Evolutionary conservation across 2,113 vertebrate species (phyloP), one percentile per base, ranked within the genome.

Genomic region (Megalops atlanticus): DNA sequence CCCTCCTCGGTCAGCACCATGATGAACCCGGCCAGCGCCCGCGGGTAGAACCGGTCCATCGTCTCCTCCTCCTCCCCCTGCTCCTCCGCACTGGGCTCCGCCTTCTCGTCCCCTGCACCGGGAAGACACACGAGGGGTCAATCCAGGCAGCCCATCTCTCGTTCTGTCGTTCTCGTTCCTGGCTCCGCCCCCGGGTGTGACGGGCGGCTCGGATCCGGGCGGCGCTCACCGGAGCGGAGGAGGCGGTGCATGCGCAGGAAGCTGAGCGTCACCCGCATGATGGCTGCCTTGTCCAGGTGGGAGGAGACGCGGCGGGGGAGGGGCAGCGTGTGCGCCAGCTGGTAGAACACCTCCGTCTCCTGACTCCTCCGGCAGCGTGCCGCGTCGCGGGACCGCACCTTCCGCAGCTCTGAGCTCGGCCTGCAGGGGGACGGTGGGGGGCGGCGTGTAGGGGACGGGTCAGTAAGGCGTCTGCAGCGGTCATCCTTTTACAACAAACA

Each of bases 181-280:
- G 47, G 39, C 6, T 1, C 16, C 38, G 47, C 27, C 27, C 76
- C n/a, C n/a, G n/a, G n/a, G n/a, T n/a, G n/a, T n/a, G n/a, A n/a
- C n/a, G n/a, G n/a, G n/a, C n/a, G n/a, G n/a, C n/a, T n/a, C n/a
- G 35, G 16, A 39, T 14, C 69, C 86, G 52, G 41, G 31, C 21
- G 31, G 14, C 41, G 86, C 89, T 80, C 39, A 97, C 96, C 92
- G 1, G 91, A 82, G 0, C 80, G 77, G 8, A 96, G 90, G 33
- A 96, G 91, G 71, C 89, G 91, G 33, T 88, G 95, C 90, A 97
- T 92, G 11, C 94, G 91, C 86, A 98, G 91, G 92, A 94, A 96
- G 92, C 96, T 97, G 91, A 98, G 94, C 2, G 95, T 88, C 69
- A 96, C 93, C 78, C 96, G 94, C 94, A 98, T 96, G 92, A 98